These are phyloP conservation scores for Tyrophagus putrescentiae DNA, from an alignment of 1,140 invertebrate genomes.

Conservation along the genomic window DNA sequence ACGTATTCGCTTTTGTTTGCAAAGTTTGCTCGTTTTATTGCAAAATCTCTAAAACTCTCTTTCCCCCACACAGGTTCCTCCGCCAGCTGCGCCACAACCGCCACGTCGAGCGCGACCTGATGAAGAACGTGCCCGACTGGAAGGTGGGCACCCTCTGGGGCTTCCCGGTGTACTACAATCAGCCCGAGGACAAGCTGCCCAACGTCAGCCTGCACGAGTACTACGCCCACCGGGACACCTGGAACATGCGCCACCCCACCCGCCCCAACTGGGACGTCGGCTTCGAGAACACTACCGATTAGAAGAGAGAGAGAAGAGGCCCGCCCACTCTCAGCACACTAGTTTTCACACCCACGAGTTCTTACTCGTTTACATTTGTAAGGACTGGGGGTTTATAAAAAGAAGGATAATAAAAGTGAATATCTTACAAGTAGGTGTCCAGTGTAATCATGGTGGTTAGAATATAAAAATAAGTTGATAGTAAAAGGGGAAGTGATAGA, in stretches of 20 bases:
- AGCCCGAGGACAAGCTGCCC: conserved; percentile 40
- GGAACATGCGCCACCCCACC: not conserved
- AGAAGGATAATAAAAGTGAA: no score
- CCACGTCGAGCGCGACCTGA: conserved; percentile 65
- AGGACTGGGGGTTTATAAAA: no score
- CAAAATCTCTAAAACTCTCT: conserved; percentile 3
- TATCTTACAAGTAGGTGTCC: no score
- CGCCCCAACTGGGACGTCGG: conserved; percentile 3
- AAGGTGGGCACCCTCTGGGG: conserved; percentile 68
- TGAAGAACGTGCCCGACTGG: conserved; percentile 76
- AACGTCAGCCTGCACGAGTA: conserved; percentile 50
- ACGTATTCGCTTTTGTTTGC: conserved; percentile 29
- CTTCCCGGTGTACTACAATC: conserved; percentile 54
- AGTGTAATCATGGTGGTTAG: no score
- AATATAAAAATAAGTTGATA: no score
- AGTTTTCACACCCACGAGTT: no score
- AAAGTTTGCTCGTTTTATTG: not conserved
- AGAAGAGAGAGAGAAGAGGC: no score
- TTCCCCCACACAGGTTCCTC: conserved; percentile 40
- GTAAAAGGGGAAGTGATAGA: no score
- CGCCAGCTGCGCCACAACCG: conserved; percentile 61
- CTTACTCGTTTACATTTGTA: no score
- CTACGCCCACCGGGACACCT: conserved; percentile 37
- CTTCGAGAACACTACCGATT: conserved; percentile 4
- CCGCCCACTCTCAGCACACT: no score